Base-by-base conservation (phyloP, 2,797 vertebrate genomes). In the Girardinus metallicus region DNA sequence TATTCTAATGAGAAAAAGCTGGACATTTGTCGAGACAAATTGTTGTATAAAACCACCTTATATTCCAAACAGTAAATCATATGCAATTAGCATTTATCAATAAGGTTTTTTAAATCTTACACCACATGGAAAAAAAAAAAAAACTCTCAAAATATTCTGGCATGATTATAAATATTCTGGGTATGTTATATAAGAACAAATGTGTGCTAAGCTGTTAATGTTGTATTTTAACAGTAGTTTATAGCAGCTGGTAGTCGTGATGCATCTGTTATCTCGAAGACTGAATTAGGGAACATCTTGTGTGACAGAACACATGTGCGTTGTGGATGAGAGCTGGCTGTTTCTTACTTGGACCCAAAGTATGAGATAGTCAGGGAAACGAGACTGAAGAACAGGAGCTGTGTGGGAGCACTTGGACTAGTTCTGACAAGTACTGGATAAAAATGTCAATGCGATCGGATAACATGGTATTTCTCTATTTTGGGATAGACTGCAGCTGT, bases 401-500 rank as follows among this genome's bases (percentile, higher is more conserved):
- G 90, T 85, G 91, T 92, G 85, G 88, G 88, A 90, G 86, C 64
- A 60, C 72, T 80, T 87, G 85, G 83, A 87, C 55, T 26, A 73
- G n/a, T 71, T 84, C 70, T 73, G 70, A 44, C 12, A 77, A 83
- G 53, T 34, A 49, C 5, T 4, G 5, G 47, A 82, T 73, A 73
- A 68, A 72, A 80, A 77, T 49, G 60, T 49, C 46, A 83, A 78
- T 66, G 57, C 51, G 53, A 83, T 71, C 71, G 13, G 75, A n/a
- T 49, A 74, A 57, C 76, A 76, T 68, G 47, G 43, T 39, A 29
- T 76, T 73, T 81, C 7, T 83, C 46, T 76, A 53, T 78, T 83
- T 80, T 44, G 73, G 39, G 75, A 23, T 23, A 68, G 64, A 60
- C 39, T 78, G 31, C 39, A 82, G 55, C 55, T 6, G 36, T 79